A percentile compares a stretch with the other conserved stretches of the same genome.
Conservation (phyloP, 2,113 vertebrate species). For the Myrmecobius fasciatus region DNA sequence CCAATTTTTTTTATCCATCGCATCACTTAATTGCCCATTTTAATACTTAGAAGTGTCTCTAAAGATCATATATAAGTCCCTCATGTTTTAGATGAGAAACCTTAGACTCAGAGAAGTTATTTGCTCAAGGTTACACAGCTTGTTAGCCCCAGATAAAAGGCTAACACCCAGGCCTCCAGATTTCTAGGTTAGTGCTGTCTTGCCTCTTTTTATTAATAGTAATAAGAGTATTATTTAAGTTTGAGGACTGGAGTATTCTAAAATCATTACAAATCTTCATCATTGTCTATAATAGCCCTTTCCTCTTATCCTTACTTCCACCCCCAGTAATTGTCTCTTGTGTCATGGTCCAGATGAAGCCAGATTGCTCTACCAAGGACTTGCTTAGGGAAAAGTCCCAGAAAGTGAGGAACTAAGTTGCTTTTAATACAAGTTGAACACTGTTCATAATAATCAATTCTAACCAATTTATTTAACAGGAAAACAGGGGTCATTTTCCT, state of each 20-base stretch:
- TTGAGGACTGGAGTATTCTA: background rate
- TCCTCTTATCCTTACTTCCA: background rate
- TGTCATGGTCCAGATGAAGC: background rate
- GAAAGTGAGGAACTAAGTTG: background rate
- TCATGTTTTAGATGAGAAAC: background rate
- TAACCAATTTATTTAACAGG: background rate
- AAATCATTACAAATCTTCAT: background rate
- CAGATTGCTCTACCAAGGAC: background rate
- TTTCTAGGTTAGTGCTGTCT: background rate
- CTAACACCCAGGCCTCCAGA: background rate
- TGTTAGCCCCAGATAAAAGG: background rate
- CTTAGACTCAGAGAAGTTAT: background rate
- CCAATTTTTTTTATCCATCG: background rate
- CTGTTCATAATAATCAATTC: background rate
- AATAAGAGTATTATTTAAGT: background rate
- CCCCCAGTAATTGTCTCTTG: background rate
- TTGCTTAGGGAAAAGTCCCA: background rate
- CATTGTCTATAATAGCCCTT: background rate
- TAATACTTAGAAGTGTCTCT: background rate
- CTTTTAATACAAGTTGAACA: background rate
- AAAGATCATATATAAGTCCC: background rate
- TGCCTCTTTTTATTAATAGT: background rate
- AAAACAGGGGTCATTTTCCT: background rate
- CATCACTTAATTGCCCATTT: background rate
- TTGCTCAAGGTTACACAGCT: background rate